Evolutionary conservation across 2,888 invertebrate species (phyloP).

Genomic region (Pycnomerus fuliginosus): DNA sequence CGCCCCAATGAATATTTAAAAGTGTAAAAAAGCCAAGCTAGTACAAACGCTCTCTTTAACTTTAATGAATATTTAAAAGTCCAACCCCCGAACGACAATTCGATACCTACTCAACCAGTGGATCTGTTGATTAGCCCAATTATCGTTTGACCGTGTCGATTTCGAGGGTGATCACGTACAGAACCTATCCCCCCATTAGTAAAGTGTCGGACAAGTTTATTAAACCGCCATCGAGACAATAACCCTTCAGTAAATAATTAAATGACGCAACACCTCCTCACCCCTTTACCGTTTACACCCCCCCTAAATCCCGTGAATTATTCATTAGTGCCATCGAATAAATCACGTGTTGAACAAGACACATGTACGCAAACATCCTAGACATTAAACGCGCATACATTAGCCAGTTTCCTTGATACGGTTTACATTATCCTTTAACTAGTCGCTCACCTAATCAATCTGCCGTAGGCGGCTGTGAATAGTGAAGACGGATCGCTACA

Average conservation of each 20-base stretch:
- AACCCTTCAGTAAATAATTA: constrained; percentile 10
- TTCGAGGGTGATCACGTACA: too few relatives aligned
- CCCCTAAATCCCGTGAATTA: constrained; percentile 10
- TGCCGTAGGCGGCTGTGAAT: constrained; percentile 12
- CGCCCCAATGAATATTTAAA: too few relatives aligned
- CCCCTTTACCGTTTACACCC: constrained; percentile 2
- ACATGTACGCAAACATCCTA: constrained; percentile 1
- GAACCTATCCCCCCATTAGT: constrained; percentile 1
- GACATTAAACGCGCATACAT: too few relatives aligned
- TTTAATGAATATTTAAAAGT: too few relatives aligned
- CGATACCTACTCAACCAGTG: too few relatives aligned
- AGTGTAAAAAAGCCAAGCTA: too few relatives aligned
- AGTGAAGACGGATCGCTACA: constrained; percentile 14
- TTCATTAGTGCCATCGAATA: constrained; percentile 13
- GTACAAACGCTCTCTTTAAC: too few relatives aligned
- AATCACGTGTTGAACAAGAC: constrained; percentile 11
- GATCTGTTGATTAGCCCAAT: too few relatives aligned
- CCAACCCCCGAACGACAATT: too few relatives aligned
- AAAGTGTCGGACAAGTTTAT: constrained; percentile 3
- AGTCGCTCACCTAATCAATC: constrained; percentile 15
- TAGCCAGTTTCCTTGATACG: neutral
- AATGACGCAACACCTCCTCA: constrained; percentile 3
- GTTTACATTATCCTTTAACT: constrained; percentile 7
- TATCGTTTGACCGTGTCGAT: too few relatives aligned
- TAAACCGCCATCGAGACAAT: too few relatives aligned